Percentiles rank a stretch among this genome's conserved stretches.
phyloP scores from a whole-genome alignment of 2,113 vertebrate species.

The Raja brachyura region DNA sequence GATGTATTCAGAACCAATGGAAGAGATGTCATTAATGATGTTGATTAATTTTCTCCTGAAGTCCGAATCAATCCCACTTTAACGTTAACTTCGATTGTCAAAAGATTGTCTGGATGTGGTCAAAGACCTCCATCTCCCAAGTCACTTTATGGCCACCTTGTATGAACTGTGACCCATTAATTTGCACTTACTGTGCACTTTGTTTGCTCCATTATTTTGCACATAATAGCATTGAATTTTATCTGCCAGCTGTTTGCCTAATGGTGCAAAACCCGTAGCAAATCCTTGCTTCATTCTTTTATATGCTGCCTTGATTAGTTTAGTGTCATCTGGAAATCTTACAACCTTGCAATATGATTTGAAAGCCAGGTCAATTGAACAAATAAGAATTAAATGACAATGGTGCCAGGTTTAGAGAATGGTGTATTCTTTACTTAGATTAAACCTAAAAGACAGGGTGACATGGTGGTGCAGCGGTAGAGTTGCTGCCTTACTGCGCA shows the following conservation, averaged over 20 bases:
- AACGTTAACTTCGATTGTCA: background rate
- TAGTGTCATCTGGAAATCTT: background rate
- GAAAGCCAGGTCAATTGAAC: background rate
- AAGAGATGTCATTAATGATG: background rate
- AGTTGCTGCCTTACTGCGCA: no score
- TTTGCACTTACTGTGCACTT: background rate
- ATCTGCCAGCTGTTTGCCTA: constrained; percentile 12
- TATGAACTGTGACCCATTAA: background rate
- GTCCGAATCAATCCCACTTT: background rate
- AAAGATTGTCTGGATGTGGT: background rate
- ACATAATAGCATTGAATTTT: background rate
- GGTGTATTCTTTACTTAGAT: background rate
- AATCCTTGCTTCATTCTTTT: background rate
- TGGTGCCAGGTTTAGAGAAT: background rate
- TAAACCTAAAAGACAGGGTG: background rate
- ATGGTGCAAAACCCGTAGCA: background rate
- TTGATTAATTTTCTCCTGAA: background rate
- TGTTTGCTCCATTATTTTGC: background rate
- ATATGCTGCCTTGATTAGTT: background rate
- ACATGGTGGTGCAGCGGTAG: no score
- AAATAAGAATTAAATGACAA: background rate
- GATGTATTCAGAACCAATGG: background rate
- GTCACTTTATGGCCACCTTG: background rate
- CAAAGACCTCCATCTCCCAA: background rate
- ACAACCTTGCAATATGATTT: background rate